Evolutionary conservation across 2,888 invertebrate species (phyloP).

Genomic region (Cordilura impudica): DNA sequence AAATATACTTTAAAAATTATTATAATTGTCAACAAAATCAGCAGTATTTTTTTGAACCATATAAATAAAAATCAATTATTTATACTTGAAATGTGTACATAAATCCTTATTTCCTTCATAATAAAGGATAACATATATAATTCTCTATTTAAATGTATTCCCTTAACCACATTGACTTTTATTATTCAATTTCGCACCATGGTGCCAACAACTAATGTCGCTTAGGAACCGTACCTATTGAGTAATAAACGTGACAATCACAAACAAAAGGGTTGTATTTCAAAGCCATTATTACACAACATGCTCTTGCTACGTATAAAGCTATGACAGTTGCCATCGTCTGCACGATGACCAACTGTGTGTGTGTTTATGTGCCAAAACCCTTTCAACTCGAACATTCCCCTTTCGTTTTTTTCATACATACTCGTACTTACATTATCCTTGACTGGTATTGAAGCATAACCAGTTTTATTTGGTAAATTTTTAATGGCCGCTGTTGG

Average conservation of each 20-base stretch:
- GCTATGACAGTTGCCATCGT: not conserved
- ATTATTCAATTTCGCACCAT: constrained; percentile 44
- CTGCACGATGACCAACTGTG: constrained; percentile 30
- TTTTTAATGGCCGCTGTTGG: constrained; percentile 58
- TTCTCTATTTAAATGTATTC: constrained; percentile 29
- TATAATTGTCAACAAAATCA: constrained; percentile 32
- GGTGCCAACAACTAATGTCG: constrained; percentile 22
- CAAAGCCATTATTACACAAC: constrained; percentile 43
- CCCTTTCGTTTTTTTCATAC: constrained; percentile 35
- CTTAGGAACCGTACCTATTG: not conserved
- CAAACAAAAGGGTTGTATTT: constrained; percentile 48
- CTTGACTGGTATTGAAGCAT: constrained; percentile 50
- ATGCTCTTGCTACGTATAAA: constrained; percentile 1
- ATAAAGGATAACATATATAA: constrained; percentile 29
- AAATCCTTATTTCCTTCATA: constrained; percentile 4
- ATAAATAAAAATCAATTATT: constrained; percentile 28
- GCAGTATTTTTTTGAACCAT: constrained; percentile 1
- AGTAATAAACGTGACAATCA: not conserved
- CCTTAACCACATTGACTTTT: constrained; percentile 56
- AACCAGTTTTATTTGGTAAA: constrained; percentile 58
- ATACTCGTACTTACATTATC: constrained; percentile 63
- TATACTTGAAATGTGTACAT: constrained; percentile 12
- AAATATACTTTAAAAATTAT: constrained; percentile 11
- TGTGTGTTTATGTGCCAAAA: constrained; percentile 32
- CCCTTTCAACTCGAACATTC: constrained; percentile 31